Conservation (phyloP, 2,113 vertebrate species). For the Cathartes aura region DNA sequence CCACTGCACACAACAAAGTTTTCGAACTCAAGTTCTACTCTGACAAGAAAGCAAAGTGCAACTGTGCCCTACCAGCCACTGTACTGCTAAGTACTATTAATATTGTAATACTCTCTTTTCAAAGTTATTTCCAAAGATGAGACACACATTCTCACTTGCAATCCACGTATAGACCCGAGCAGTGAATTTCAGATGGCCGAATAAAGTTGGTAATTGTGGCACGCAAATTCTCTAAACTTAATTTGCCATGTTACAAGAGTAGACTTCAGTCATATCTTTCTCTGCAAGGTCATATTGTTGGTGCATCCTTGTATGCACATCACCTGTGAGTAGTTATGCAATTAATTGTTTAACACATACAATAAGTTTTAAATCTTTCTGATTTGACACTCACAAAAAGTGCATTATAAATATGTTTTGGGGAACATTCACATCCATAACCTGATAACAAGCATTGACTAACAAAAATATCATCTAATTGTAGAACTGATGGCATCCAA, state of each 20-base stretch:
- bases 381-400: not conserved
- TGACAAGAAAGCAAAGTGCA: not conserved
- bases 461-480: not conserved
- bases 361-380: not conserved
- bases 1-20: not conserved
- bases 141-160: not conserved
- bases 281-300: not conserved
- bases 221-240: not conserved
- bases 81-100: not conserved
- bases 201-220: not conserved
- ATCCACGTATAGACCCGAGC: rapidly evolving
- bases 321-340: not conserved
- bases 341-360: not conserved
- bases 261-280: not conserved
- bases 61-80: not conserved
- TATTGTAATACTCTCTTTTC: not conserved
- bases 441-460: not conserved
- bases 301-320: not conserved
- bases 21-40: not conserved
- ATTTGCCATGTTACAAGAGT: not conserved
- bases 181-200: not conserved
- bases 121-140: not conserved
- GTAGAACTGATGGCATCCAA: not conserved
- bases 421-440: not conserved
- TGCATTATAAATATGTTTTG: not conserved